A percentile compares a stretch with the other conserved stretches of the same genome.
Evolutionary conservation across 2,113 vertebrate genomes (phyloP).

Genomic region (Hippocampus mohnikei): DNA sequence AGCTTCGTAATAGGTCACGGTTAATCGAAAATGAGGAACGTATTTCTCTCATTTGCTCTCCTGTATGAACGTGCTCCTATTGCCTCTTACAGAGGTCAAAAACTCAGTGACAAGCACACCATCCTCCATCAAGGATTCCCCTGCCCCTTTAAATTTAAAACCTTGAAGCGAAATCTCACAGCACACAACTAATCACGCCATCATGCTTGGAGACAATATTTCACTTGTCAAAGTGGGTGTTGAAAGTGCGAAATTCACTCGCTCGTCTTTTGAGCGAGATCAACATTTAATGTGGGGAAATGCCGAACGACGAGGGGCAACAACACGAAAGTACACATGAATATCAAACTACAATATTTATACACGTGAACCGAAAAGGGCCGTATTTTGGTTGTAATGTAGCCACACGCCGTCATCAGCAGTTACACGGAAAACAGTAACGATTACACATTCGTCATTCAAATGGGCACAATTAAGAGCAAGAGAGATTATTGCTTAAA

Average conservation of each 20-base stretch:
- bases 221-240: not conserved
- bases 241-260: not conserved
- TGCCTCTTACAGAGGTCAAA: conserved; percentile 10
- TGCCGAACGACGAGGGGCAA: not conserved
- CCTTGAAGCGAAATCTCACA: conserved; percentile 24
- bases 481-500: conserved; percentile 13
- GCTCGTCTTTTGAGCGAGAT: not conserved
- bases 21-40: not conserved
- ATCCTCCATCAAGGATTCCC: conserved; percentile 23
- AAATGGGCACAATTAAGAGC: conserved; percentile 6
- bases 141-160: conserved; percentile 10
- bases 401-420: conserved; percentile 3
- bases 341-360: not conserved
- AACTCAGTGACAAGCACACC: conserved; percentile 1
- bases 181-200: conserved; percentile 10
- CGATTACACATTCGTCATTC: conserved; percentile 8
- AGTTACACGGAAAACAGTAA: conserved; percentile 6
- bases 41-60: not conserved
- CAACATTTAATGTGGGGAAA: not conserved
- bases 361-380: not conserved
- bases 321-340: not conserved
- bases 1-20: not conserved
- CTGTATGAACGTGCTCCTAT: conserved; percentile 4
- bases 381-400: not conserved
- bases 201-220: not conserved